phyloP scores from a whole-genome alignment of 2,113 vertebrate species.

The Aegotheles bennettii region DNA sequence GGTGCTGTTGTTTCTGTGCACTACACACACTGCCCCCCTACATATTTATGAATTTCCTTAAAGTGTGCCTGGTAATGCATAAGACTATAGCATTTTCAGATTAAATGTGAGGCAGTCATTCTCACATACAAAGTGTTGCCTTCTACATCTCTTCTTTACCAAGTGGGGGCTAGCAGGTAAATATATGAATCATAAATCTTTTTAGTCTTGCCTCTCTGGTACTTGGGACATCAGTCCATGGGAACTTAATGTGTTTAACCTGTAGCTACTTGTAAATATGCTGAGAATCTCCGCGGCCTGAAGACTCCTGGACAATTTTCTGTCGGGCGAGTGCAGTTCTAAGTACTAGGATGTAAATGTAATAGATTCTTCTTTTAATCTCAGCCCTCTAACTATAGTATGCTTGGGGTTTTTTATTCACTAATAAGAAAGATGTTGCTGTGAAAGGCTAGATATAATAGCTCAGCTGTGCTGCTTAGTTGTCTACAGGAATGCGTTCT shows the following conservation, averaged over 20 bases:
- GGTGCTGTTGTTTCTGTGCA: not conserved
- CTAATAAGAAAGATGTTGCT: not conserved
- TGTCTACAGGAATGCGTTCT: not conserved
- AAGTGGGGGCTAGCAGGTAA: not conserved
- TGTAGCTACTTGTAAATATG: not conserved
- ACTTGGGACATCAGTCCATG: not conserved
- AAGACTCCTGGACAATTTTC: not conserved
- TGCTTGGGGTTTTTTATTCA: not conserved
- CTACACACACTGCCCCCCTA: not conserved
- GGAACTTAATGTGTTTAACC: not conserved
- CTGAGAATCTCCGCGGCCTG: not conserved
- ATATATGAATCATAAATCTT: not conserved
- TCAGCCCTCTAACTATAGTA: not conserved
- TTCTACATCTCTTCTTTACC: not conserved
- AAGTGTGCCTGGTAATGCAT: not conserved
- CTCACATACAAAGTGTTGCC: not conserved
- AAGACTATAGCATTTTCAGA: not conserved
- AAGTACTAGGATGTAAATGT: not conserved
- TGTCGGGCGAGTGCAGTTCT: not conserved
- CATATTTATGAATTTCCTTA: not conserved
- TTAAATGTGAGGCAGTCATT: not conserved
- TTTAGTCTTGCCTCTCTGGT: not conserved
- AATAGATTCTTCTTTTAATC: not conserved
- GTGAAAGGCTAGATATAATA: not conserved
- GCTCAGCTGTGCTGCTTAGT: not conserved